Evolutionary conservation across 2,888 invertebrate genomes (phyloP).

Genomic region (Corythucha ciliata): DNA sequence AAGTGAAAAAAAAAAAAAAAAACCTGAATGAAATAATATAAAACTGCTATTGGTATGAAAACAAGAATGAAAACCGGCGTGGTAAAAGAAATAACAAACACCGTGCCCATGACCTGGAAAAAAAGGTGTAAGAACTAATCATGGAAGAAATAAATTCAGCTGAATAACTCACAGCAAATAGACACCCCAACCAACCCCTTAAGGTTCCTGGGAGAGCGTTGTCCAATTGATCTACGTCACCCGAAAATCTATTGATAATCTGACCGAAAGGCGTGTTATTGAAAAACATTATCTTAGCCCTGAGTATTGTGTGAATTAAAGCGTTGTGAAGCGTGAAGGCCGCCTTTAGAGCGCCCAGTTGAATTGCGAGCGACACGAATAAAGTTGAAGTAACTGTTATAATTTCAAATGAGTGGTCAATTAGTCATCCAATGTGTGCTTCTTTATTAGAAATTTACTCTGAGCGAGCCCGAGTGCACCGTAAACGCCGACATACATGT

Average conservation of each 20-base stretch:
- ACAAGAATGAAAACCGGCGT: slow-evolving; percentile 73
- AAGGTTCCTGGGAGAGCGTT: slow-evolving; percentile 10
- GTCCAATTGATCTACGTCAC: slow-evolving; percentile 62
- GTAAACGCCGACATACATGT: no score
- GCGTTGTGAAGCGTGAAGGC: slow-evolving; percentile 48
- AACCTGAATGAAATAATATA: slow-evolving; percentile 77
- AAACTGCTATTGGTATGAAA: slow-evolving; percentile 65
- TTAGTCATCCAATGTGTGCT: no score
- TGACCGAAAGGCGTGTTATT: slow-evolving; percentile 71
- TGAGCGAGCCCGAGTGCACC: no score
- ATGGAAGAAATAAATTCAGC: no score
- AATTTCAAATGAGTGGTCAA: no score
- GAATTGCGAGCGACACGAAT: no score
- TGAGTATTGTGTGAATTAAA: slow-evolving; percentile 55
- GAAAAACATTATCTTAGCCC: no score
- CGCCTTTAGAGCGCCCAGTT: no score
- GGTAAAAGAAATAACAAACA: slow-evolving; percentile 76
- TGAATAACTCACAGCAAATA: slow-evolving; percentile 43
- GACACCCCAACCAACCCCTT: slow-evolving; percentile 45
- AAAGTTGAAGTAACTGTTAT: no score
- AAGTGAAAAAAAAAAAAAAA: no score
- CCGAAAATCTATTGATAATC: slow-evolving; percentile 67
- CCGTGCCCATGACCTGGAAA: slow-evolving; percentile 70
- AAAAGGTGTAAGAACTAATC: no score
- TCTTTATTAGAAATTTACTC: no score